Evolutionary conservation across 2,797 vertebrate genomes (phyloP).

Genomic region (Cephalopachus bancanus): DNA sequence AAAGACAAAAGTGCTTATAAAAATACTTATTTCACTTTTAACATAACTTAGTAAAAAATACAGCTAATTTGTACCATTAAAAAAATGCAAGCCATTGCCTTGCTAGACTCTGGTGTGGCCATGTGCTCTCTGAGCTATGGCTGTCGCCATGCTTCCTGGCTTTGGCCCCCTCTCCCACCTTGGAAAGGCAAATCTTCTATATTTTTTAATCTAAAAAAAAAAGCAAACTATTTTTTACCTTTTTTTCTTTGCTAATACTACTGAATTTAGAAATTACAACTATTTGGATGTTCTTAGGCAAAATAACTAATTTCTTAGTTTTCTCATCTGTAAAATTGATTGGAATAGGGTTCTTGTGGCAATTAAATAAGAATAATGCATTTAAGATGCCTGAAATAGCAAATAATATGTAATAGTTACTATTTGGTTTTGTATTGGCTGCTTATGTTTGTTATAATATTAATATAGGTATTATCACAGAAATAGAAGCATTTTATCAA

Average conservation of each 20-base stretch:
- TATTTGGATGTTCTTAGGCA: conserved; percentile 43
- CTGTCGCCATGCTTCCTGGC: too few species aligned
- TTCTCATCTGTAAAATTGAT: conserved; percentile 66
- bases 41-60: conserved; percentile 25
- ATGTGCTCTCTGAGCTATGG: too few species aligned
- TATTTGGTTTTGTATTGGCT: conserved; percentile 40
- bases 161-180: too few species aligned
- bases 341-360: conserved; percentile 51
- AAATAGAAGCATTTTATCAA: conserved; percentile 57
- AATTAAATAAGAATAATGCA: conserved; percentile 59
- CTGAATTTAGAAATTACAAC: background rate
- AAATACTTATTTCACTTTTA: conserved; percentile 15
- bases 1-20: conserved; percentile 65
- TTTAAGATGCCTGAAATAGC: conserved; percentile 35
- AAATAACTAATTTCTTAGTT: conserved; percentile 68
- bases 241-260: conserved; percentile 63
- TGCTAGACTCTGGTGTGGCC: too few species aligned
- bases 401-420: conserved; percentile 24
- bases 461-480: conserved; percentile 24
- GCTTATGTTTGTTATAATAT: conserved; percentile 41
- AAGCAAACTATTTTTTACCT: conserved; percentile 54
- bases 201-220: background rate
- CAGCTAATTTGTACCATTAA: background rate
- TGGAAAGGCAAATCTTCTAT: too few species aligned
- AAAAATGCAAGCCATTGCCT: too few species aligned